A percentile compares a stretch with the other conserved stretches of the same genome.
phyloP scores from a whole-genome alignment of 2,113 vertebrate genomes.

The Girardinichthys multiradiatus region DNA sequence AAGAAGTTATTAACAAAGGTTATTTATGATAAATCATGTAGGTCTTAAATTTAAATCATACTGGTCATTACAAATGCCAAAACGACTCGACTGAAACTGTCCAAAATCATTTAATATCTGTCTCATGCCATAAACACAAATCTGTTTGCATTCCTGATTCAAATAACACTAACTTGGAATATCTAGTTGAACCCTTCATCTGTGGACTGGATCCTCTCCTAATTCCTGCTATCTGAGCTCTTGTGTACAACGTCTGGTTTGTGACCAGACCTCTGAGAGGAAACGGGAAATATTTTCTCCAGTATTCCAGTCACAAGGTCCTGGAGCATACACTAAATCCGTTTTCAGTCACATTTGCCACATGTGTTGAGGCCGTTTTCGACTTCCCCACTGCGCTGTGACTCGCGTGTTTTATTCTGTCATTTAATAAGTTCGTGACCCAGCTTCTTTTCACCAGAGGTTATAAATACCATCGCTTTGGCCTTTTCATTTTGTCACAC shows the following conservation, averaged over 20 bases:
- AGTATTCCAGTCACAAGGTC: slow-evolving; percentile 45
- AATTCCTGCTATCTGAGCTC: not conserved
- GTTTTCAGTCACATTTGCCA: slow-evolving; percentile 34
- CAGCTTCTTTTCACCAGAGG: slow-evolving; percentile 12
- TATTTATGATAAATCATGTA: no score
- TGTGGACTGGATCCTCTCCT: no score
- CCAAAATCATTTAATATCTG: no score
- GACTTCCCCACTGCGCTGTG: slow-evolving; percentile 3
- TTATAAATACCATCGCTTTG: slow-evolving; percentile 13
- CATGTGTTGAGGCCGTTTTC: slow-evolving; percentile 28
- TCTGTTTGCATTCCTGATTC: no score
- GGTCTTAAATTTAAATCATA: no score
- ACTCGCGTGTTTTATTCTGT: slow-evolving; percentile 19
- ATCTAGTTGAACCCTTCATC: no score
- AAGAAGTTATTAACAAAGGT: no score
- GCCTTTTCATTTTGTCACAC: slow-evolving; percentile 14
- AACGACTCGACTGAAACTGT: no score
- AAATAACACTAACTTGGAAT: no score
- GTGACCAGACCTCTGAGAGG: slow-evolving; percentile 27
- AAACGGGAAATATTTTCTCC: slow-evolving; percentile 57
- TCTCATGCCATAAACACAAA: no score
- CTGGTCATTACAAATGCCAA: no score
- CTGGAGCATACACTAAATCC: slow-evolving; percentile 36
- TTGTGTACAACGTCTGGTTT: not conserved
- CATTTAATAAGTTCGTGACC: slow-evolving; percentile 35